Conservation (phyloP, 2,113 vertebrate genomes). For the Rhombomys opimus region DNA sequence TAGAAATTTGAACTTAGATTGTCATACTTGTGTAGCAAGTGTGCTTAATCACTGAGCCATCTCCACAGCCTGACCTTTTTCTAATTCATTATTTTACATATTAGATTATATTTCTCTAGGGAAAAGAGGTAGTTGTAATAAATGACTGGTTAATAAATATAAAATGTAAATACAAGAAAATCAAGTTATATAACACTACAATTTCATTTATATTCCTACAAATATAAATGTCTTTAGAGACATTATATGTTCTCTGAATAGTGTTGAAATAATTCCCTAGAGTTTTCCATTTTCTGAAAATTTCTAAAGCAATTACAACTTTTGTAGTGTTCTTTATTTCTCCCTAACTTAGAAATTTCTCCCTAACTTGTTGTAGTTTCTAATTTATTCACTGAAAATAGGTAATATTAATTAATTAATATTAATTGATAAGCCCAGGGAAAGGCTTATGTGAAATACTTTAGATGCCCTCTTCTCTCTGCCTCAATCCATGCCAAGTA, state of each 20-base stretch:
- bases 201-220: conserved; percentile 12
- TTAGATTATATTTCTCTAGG: background rate
- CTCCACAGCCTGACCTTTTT: conserved; percentile 4
- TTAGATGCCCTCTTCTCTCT: background rate
- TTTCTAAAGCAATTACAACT: background rate
- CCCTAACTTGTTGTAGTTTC: conserved; percentile 42
- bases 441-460: background rate
- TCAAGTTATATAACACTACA: background rate
- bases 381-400: background rate
- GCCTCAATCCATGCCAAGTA: background rate
- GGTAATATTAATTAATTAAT: background rate
- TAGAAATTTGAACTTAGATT: background rate
- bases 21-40: background rate
- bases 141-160: background rate
- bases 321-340: conserved; percentile 3
- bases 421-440: background rate
- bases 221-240: conserved; percentile 1
- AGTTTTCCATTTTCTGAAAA: conserved; percentile 14
- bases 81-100: conserved; percentile 3
- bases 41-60: too few relatives aligned
- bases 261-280: background rate
- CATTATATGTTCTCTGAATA: background rate
- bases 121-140: conserved; percentile 46
- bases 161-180: conserved; percentile 24
- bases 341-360: conserved; percentile 15